Conservation (phyloP, 2,888 invertebrate genomes). For the Luperina testacea region DNA sequence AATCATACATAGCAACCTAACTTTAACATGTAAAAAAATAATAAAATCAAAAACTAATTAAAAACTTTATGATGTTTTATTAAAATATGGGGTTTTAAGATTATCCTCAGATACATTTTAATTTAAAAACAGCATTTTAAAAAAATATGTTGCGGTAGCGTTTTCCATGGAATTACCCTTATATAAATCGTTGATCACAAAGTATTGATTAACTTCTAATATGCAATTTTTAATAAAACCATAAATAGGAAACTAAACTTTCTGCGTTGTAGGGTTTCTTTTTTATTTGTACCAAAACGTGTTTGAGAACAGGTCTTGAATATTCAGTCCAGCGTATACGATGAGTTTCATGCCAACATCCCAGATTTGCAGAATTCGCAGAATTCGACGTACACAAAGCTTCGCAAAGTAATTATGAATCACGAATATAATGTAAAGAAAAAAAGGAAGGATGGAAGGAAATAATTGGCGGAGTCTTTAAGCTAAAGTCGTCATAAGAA, state of each 20-base stretch:
- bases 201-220: constrained; percentile 27
- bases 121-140: too few relatives aligned
- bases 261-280: not conserved
- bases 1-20: too few relatives aligned
- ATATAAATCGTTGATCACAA: constrained; percentile 39
- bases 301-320: constrained; percentile 22
- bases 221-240: constrained; percentile 4
- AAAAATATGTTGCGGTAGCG: too few relatives aligned
- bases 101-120: too few relatives aligned
- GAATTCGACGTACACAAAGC: constrained; percentile 38
- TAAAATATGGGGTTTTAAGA: too few relatives aligned
- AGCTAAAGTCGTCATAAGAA: constrained; percentile 30
- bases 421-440: constrained; percentile 15
- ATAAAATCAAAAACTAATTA: too few relatives aligned
- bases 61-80: too few relatives aligned
- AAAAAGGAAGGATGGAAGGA: constrained; percentile 18
- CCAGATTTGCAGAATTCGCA: constrained; percentile 29
- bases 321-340: constrained; percentile 1
- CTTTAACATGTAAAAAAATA: too few relatives aligned
- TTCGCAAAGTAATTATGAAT: constrained; percentile 32
- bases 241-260: not conserved
- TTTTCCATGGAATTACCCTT: too few relatives aligned
- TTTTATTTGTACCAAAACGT: constrained; percentile 17
- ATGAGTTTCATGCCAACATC: constrained; percentile 40
- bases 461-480: constrained; percentile 25